These are phyloP conservation scores for Drosophila pandora DNA, from an alignment of 1,140 invertebrate genomes.

Conservation along the genomic window DNA sequence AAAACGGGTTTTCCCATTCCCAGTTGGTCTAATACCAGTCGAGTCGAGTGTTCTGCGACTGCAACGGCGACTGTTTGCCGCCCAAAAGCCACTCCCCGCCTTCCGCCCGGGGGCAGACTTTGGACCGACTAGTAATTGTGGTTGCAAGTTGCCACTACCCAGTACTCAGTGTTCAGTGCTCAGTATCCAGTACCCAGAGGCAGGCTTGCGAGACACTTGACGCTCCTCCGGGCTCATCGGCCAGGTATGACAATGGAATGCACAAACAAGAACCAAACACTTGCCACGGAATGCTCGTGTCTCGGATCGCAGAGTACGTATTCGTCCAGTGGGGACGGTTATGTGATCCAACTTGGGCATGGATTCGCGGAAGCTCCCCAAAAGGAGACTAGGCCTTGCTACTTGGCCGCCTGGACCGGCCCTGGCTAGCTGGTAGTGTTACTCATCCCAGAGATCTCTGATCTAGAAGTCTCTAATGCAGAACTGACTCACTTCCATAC, in stretches of 20 bases:
- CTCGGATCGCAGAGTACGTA: constrained; percentile 46
- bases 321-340: constrained; percentile 47
- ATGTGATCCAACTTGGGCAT: constrained; percentile 32
- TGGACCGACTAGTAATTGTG: constrained; percentile 45
- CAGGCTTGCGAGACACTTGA: constrained; percentile 65
- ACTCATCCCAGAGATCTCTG: constrained; percentile 34
- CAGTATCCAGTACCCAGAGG: constrained; percentile 2
- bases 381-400: constrained; percentile 52
- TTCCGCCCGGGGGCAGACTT: constrained; percentile 26
- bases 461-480: neutral
- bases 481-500: constrained; percentile 39
- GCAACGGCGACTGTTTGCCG: constrained; percentile 7
- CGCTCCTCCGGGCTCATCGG: constrained; percentile 38
- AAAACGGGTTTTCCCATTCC: constrained; percentile 69
- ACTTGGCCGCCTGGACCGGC: constrained; percentile 38
- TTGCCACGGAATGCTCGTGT: constrained; percentile 28
- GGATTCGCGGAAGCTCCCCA: constrained; percentile 31
- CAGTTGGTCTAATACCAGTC: constrained; percentile 45
- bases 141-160: constrained; percentile 37
- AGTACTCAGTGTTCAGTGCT: neutral
- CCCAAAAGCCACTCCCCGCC: constrained; percentile 29
- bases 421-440: constrained; percentile 43
- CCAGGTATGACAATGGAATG: constrained; percentile 73
- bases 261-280: constrained; percentile 74
- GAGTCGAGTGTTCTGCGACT: constrained; percentile 17